Conservation (phyloP, 2,797 vertebrate species). For the Artibeus jamaicensis region DNA sequence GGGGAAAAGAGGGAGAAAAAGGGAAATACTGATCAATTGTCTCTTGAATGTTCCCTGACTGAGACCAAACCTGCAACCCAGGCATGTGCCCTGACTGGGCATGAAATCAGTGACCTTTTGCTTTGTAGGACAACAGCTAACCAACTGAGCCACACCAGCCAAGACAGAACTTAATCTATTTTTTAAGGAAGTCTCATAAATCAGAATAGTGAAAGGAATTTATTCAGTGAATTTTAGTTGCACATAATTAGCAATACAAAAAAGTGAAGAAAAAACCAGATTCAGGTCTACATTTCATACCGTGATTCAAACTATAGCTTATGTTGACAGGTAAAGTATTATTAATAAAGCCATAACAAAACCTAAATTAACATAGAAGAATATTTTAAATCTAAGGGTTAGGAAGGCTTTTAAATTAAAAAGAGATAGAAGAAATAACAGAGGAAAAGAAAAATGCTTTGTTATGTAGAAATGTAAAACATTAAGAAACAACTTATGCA, state of each 20-base stretch:
- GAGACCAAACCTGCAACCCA: no score
- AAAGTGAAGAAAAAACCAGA: neutral
- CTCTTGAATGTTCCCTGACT: no score
- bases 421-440: neutral
- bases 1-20: no score
- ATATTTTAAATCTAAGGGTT: constrained; percentile 14
- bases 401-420: constrained; percentile 30
- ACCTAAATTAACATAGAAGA: neutral
- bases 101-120: no score
- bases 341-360: neutral
- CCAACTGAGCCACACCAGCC: no score
- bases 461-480: constrained; percentile 21
- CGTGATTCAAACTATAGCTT: neutral
- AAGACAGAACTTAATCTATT: neutral
- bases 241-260: neutral
- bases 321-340: neutral
- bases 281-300: neutral
- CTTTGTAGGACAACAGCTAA: no score
- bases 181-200: constrained; percentile 1
- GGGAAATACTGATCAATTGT: no score
- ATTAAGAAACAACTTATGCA: neutral
- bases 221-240: neutral
- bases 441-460: neutral
- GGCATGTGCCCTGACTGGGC: no score
- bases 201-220: neutral